Conservation (phyloP, 2,113 vertebrate species). For the Telmatochromis sp. region DNA sequence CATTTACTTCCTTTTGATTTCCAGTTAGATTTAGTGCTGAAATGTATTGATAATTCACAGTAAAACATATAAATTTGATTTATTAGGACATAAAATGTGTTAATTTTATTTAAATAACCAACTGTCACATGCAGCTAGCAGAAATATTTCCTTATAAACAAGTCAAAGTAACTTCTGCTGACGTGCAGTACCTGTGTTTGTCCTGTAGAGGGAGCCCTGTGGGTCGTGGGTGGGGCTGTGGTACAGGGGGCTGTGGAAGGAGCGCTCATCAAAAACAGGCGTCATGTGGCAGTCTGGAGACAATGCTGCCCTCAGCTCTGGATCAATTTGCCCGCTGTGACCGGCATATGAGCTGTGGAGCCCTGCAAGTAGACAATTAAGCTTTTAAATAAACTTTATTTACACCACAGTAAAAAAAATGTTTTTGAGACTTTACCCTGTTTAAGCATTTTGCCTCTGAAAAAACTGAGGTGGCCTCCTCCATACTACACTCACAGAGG, state of each 20-base stretch:
- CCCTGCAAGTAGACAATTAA: conserved; percentile 31
- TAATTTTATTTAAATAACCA: background rate
- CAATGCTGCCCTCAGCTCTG: conserved; percentile 77
- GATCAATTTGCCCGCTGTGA: conserved; percentile 68
- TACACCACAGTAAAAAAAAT: background rate
- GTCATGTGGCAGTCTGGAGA: conserved; percentile 92
- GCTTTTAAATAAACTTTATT: background rate
- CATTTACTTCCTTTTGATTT: background rate
- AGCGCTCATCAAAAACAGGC: conserved; percentile 86
- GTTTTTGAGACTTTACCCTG: background rate
- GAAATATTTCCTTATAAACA: background rate
- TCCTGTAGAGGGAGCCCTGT: conserved; percentile 72
- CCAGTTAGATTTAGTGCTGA: background rate
- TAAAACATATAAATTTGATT: background rate
- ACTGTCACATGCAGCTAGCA: background rate
- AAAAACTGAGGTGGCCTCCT: background rate
- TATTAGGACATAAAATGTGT: background rate
- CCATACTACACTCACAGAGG: background rate
- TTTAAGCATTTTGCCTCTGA: background rate
- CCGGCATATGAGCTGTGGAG: conserved; percentile 71
- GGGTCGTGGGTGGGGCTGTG: conserved; percentile 70
- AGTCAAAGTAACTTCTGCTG: background rate
- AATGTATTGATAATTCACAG: background rate
- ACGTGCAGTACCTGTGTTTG: conserved; percentile 74
- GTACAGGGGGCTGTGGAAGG: conserved; percentile 72